Evolutionary conservation across 2,113 vertebrate genomes (phyloP).

Genomic region (Azemiops feae): DNA sequence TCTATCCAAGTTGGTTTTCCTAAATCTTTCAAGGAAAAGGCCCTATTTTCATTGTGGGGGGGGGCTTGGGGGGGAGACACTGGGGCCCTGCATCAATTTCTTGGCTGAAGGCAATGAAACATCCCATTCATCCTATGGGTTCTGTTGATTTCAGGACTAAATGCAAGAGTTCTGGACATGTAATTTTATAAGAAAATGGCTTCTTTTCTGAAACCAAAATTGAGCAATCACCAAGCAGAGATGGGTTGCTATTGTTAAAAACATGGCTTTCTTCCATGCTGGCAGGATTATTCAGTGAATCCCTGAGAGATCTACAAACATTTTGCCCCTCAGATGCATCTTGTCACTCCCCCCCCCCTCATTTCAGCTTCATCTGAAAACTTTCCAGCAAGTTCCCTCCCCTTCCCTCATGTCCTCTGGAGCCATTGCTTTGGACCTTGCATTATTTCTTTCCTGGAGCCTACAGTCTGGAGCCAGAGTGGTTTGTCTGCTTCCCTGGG

Average conservation of each 20-base stretch:
- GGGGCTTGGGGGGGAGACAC: background rate
- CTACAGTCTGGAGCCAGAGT: constrained; percentile 77
- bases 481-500: constrained; percentile 76
- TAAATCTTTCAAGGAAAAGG: background rate
- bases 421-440: constrained; percentile 64
- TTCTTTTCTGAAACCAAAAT: background rate
- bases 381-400: constrained; percentile 30
- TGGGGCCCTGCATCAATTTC: background rate
- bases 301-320: constrained; percentile 46
- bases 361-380: constrained; percentile 39
- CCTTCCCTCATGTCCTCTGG: constrained; percentile 50
- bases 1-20: background rate
- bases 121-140: background rate
- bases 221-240: constrained; percentile 7
- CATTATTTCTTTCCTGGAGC: constrained; percentile 71
- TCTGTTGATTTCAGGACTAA: background rate
- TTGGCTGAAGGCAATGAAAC: background rate
- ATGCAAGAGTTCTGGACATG: background rate
- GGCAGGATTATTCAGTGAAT: constrained; percentile 45
- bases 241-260: constrained; percentile 27
- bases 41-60: background rate
- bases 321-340: constrained; percentile 48
- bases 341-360: constrained; percentile 55
- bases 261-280: constrained; percentile 43
- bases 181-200: background rate